Evolutionary conservation across 2,113 vertebrate species (phyloP).

Genomic region (Tenrec ecaudatus): DNA sequence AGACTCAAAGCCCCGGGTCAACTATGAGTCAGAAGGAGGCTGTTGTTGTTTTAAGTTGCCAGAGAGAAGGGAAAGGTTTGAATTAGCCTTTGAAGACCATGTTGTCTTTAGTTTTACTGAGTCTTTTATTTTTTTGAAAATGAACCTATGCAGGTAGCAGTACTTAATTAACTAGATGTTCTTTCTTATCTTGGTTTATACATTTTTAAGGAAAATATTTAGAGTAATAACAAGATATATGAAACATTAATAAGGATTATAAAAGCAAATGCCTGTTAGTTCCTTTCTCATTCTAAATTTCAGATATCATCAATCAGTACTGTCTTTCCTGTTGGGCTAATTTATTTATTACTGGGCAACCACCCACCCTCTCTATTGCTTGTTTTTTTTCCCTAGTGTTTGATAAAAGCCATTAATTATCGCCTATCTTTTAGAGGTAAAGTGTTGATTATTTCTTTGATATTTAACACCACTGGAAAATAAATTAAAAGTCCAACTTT

Average conservation of each 20-base stretch:
- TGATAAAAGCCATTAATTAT: constrained; percentile 70
- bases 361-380: neutral
- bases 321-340: constrained; percentile 56
- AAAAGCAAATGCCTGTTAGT: constrained; percentile 42
- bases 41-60: neutral
- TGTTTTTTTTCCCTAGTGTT: neutral
- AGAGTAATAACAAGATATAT: constrained; percentile 42
- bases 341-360: neutral
- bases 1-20: neutral
- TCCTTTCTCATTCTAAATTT: constrained; percentile 53
- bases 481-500: constrained; percentile 41
- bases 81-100: neutral
- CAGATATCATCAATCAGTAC: constrained; percentile 8
- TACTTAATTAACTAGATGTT: constrained; percentile 24
- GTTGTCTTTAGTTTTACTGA: neutral
- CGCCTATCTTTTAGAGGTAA: constrained; percentile 59
- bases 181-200: constrained; percentile 56
- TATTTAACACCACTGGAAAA: constrained; percentile 47
- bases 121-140: neutral
- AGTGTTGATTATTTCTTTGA: constrained; percentile 71
- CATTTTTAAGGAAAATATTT: constrained; percentile 56
- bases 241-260: constrained; percentile 45
- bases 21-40: neutral
- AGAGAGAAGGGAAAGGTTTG: neutral
- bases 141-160: neutral